phyloP scores from a whole-genome alignment of 2,113 vertebrate genomes.

The Carlito syrichta region DNA sequence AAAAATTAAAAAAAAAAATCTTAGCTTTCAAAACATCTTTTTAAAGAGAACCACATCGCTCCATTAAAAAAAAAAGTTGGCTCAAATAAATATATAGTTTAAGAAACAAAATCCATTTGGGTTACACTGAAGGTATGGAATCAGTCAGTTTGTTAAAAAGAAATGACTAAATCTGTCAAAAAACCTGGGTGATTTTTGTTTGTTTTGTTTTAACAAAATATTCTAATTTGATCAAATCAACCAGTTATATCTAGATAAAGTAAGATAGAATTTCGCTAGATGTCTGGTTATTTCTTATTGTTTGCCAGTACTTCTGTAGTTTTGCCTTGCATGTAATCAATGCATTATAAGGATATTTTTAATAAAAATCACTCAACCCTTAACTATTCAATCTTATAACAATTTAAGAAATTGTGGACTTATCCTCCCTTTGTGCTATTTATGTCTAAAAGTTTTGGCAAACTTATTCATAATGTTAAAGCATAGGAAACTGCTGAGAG shows the following conservation, averaged over 20 bases:
- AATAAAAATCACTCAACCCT: background rate
- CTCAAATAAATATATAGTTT: conserved; percentile 4
- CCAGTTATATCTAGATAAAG: background rate
- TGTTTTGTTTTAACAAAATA: background rate
- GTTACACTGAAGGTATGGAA: background rate
- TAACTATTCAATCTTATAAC: background rate
- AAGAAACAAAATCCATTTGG: background rate
- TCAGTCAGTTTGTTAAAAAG: background rate
- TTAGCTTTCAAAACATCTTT: background rate
- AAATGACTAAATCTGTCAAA: background rate
- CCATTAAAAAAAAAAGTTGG: background rate
- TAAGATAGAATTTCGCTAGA: too few relatives aligned
- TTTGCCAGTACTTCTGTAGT: background rate
- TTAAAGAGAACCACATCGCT: background rate
- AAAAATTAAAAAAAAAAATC: too few relatives aligned
- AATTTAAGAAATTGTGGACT: background rate
- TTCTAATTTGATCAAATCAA: background rate
- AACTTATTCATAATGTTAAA: background rate
- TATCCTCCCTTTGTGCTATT: background rate
- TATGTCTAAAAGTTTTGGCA: background rate
- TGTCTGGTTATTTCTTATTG: background rate
- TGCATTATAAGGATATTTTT: background rate
- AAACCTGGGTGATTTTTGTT: background rate
- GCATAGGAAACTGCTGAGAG: background rate
- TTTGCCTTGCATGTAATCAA: background rate